These are phyloP conservation scores for Halictus ligatus DNA, from an alignment of 2,888 invertebrate species.

Conservation along the genomic window DNA sequence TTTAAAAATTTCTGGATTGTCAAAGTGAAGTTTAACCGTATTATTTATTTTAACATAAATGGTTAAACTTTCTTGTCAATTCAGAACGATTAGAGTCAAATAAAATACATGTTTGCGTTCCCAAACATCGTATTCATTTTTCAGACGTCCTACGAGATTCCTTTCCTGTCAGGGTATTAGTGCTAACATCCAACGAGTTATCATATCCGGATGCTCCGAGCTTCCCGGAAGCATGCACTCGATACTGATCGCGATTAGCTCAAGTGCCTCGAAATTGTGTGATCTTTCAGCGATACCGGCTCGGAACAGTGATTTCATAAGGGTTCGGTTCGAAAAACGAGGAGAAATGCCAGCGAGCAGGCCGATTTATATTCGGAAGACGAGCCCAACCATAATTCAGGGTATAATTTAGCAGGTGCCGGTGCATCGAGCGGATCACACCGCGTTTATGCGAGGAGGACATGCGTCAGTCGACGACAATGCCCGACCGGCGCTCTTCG, in stretches of 20 bases:
- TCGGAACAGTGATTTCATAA: slow-evolving; percentile 13
- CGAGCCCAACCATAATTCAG: slow-evolving; percentile 40
- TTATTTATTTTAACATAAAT: no score
- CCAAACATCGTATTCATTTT: no score
- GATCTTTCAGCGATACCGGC: slow-evolving; percentile 6
- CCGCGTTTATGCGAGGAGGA: slow-evolving; percentile 41
- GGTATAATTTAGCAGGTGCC: slow-evolving; percentile 59
- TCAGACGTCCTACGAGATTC: not conserved
- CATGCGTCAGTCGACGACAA: slow-evolving; percentile 49
- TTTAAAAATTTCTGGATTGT: no score
- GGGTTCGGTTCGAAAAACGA: not conserved
- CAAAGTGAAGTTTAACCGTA: no score
- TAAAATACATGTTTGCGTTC: no score
- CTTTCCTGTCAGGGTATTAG: not conserved
- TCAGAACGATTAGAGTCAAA: no score
- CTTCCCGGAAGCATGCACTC: not conserved
- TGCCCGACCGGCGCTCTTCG: slow-evolving; percentile 29
- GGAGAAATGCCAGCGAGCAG: not conserved
- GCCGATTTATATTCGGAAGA: slow-evolving; percentile 55
- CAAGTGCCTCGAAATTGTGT: slow-evolving; percentile 4
- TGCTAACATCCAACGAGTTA: not conserved
- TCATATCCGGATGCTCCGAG: not conserved
- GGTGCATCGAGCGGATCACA: slow-evolving; percentile 53
- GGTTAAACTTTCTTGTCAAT: no score
- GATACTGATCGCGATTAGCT: slow-evolving; percentile 8